Conservation (phyloP, 2,888 invertebrate genomes). For the Drosophila mulleri region DNA sequence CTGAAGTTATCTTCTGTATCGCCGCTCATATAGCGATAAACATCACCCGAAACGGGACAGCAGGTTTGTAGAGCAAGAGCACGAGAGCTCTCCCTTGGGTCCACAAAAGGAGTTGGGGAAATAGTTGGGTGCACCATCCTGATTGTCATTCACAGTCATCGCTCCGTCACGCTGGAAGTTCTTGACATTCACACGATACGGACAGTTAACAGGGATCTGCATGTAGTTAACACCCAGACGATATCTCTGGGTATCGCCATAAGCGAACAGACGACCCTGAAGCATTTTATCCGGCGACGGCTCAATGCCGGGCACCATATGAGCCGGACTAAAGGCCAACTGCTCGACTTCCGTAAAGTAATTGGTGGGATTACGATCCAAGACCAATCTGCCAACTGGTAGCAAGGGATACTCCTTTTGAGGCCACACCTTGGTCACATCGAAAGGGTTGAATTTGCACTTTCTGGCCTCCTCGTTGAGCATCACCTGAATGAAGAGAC, state of each 20-base stretch:
- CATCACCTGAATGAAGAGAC: slow-evolving; percentile 95
- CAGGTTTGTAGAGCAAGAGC: slow-evolving; percentile 87
- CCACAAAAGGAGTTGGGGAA: slow-evolving; percentile 98
- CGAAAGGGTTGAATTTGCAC: slow-evolving; percentile 95
- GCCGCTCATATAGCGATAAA: slow-evolving; percentile 91
- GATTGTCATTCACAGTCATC: slow-evolving; percentile 90
- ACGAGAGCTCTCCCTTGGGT: slow-evolving; percentile 89
- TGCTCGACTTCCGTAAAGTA: slow-evolving; percentile 98
- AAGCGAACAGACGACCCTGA: slow-evolving; percentile 93
- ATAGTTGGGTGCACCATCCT: slow-evolving; percentile 96
- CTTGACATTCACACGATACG: slow-evolving; percentile 88
- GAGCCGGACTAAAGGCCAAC: slow-evolving; percentile 95
- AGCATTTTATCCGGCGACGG: slow-evolving; percentile 97
- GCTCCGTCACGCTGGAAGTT: slow-evolving; percentile 97
- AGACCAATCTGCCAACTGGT: slow-evolving; percentile 93
- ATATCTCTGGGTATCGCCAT: slow-evolving; percentile 96
- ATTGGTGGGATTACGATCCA: slow-evolving; percentile 95
- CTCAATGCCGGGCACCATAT: slow-evolving; percentile 96
- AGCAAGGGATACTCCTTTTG: slow-evolving; percentile 94
- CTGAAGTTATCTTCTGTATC: slow-evolving; percentile 95
- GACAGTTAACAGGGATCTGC: slow-evolving; percentile 98
- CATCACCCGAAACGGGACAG: slow-evolving; percentile 90
- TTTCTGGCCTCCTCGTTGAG: slow-evolving; percentile 93
- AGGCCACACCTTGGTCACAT: slow-evolving; percentile 97
- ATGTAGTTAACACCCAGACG: slow-evolving; percentile 96